Conservation (phyloP, 2,113 vertebrate genomes). For the Laticauda colubrina region DNA sequence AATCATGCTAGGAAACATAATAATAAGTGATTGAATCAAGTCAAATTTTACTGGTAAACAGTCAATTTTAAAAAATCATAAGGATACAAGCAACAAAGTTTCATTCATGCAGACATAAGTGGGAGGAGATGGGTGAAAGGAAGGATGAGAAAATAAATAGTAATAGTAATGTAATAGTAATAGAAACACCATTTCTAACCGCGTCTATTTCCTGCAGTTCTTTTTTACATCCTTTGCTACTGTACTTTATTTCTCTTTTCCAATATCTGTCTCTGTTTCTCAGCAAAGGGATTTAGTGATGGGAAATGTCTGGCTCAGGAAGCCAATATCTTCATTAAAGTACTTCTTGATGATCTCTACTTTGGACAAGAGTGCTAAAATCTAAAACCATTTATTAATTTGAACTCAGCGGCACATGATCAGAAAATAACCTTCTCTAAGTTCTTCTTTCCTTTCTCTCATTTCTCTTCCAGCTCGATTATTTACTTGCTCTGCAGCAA, state of each 20-base stretch:
- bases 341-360: slow-evolving; percentile 41
- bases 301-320: background rate
- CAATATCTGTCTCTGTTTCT: background rate
- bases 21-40: too few species aligned
- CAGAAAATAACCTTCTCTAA: slow-evolving; percentile 32
- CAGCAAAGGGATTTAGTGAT: background rate
- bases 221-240: background rate
- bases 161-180: too few species aligned
- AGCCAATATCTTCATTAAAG: slow-evolving; percentile 6
- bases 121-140: too few species aligned
- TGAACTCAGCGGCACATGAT: background rate
- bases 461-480: background rate
- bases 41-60: too few species aligned
- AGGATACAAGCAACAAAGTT: too few species aligned
- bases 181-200: background rate
- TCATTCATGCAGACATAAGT: too few species aligned
- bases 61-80: too few species aligned
- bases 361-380: slow-evolving; percentile 36
- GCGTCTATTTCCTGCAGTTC: background rate
- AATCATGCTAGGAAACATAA: too few species aligned
- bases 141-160: too few species aligned
- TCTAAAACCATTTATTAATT: slow-evolving; percentile 39
- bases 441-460: background rate
- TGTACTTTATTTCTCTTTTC: background rate
- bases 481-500: slow-evolving; percentile 18